Conservation (phyloP, 2,113 vertebrate genomes). For the Hippocampus abdominalis region DNA sequence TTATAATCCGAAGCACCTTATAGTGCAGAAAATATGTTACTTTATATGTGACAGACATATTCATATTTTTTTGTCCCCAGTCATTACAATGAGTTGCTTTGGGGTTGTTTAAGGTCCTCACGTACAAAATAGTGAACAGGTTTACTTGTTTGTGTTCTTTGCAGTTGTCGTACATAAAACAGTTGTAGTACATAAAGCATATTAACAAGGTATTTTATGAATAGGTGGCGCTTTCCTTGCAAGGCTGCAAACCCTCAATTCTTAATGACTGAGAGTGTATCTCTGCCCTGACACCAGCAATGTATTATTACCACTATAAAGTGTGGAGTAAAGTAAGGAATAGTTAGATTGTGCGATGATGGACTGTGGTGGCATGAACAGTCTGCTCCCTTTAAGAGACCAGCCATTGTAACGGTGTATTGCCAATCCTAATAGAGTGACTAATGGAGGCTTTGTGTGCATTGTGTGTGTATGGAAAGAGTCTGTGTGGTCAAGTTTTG, state of each 20-base stretch:
- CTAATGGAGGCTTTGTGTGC: conserved; percentile 12
- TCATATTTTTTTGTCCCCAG: too few relatives aligned
- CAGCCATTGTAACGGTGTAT: conserved; percentile 8
- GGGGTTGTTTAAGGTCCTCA: too few relatives aligned
- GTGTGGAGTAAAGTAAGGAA: conserved; percentile 26
- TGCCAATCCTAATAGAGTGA: conserved; percentile 42
- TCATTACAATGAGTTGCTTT: too few relatives aligned
- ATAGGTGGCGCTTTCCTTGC: conserved; percentile 3
- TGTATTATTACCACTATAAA: conserved; percentile 40
- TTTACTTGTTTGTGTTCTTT: neutral
- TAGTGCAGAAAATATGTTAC: too few relatives aligned
- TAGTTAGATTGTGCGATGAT: conserved; percentile 36
- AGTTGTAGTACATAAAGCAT: too few relatives aligned
- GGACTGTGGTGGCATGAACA: conserved; percentile 36
- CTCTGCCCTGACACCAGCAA: conserved; percentile 33
- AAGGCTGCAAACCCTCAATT: conserved; percentile 8
- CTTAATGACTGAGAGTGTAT: conserved; percentile 7
- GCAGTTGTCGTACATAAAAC: neutral
- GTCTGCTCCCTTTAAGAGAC: conserved; percentile 26
- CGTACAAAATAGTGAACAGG: neutral
- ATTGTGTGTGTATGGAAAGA: neutral
- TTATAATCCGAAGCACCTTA: too few relatives aligned
- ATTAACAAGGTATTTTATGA: neutral
- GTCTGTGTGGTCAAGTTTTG: conserved; percentile 18
- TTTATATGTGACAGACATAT: too few relatives aligned